phyloP scores from a whole-genome alignment of 30 jellyfish, hydroid and myxozoan species.

The Chironex yamaguchii region DNA sequence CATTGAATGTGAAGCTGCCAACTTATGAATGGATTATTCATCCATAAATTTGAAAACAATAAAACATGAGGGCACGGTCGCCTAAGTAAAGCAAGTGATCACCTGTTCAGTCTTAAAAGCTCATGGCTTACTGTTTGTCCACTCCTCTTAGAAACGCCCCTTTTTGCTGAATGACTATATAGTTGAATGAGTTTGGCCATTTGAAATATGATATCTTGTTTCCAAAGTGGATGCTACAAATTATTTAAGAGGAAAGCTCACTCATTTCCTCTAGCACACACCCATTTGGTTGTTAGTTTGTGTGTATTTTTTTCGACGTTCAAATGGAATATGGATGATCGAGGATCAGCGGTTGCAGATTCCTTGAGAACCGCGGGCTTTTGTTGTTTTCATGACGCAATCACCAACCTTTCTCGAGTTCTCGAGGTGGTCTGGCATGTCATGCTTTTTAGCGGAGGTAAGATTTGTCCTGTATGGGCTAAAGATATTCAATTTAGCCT shows the following conservation, averaged over 20 bases:
- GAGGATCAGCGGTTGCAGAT: not conserved
- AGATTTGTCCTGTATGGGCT: too few relatives aligned
- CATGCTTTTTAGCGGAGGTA: not conserved
- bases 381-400: not conserved
- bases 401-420: not conserved
- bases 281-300: too few relatives aligned
- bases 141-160: not conserved
- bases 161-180: too few relatives aligned
- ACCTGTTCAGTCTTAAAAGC: not conserved
- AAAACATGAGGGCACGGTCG: conserved; percentile 4
- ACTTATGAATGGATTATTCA: not conserved
- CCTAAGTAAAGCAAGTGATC: not conserved
- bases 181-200: too few relatives aligned
- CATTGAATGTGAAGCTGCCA: not conserved
- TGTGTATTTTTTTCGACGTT: too few relatives aligned
- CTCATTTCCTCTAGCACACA: too few relatives aligned
- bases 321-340: not conserved
- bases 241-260: too few relatives aligned
- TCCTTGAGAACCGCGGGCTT: not conserved
- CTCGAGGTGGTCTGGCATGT: not conserved
- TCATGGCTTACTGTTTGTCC: not conserved
- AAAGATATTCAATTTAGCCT: too few relatives aligned
- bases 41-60: not conserved
- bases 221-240: too few relatives aligned
- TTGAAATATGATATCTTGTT: too few relatives aligned